Percentiles rank a stretch among this genome's conserved stretches.
Conservation (phyloP, 2,797 vertebrate genomes). For the Aselliscus stoliczkanus region DNA sequence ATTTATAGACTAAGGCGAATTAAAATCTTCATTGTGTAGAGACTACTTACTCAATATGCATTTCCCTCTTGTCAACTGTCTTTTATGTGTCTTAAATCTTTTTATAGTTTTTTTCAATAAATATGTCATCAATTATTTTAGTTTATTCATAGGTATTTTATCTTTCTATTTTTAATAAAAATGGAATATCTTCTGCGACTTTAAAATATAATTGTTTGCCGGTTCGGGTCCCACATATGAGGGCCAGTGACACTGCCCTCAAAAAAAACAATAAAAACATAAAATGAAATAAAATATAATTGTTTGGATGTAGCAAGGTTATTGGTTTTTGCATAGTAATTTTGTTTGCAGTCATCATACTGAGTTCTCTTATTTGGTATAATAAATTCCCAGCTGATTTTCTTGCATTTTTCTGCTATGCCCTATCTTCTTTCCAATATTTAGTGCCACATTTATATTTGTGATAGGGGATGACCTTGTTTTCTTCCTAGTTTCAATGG, state of each 20-base stretch:
- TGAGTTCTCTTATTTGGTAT: not conserved
- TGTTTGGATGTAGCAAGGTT: not conserved
- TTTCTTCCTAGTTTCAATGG: not conserved
- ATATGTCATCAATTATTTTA: not conserved
- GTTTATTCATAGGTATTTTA: not conserved
- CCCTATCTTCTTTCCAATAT: not conserved
- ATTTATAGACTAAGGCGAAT: not conserved
- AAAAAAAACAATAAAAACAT: too few relatives aligned
- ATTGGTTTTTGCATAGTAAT: not conserved
- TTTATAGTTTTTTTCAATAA: not conserved
- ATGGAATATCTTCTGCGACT: not conserved
- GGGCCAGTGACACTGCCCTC: too few relatives aligned
- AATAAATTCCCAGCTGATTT: not conserved
- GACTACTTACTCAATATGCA: too few relatives aligned
- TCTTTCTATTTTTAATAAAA: not conserved
- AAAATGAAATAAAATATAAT: not conserved
- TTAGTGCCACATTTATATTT: not conserved
- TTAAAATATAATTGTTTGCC: not conserved
- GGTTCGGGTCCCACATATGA: too few relatives aligned
- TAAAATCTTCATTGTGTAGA: not conserved
- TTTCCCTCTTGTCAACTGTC: not conserved
- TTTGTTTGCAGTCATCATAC: not conserved
- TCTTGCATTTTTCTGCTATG: not conserved
- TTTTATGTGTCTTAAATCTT: not conserved
- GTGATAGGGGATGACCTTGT: not conserved